phyloP scores from a whole-genome alignment of 2,797 vertebrate genomes.

The Molossus alvarezi region DNA sequence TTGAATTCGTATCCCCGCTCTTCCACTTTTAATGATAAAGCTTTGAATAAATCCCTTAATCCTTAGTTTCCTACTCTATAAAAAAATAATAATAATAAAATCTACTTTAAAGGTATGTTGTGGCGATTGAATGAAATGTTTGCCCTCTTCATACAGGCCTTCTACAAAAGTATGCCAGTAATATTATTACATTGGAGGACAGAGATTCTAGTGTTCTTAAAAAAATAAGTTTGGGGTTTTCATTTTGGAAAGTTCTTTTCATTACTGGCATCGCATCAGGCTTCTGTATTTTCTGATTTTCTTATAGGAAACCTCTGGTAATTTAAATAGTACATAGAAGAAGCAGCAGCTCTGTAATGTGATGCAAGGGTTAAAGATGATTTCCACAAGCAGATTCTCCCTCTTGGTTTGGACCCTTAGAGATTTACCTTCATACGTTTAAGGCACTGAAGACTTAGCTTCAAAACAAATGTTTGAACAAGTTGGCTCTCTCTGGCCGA shows the following conservation, averaged over 20 bases:
- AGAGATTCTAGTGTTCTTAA: constrained; percentile 11
- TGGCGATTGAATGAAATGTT: constrained; percentile 34
- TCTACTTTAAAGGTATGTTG: neutral
- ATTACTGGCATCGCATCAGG: neutral
- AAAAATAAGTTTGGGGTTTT: constrained; percentile 10
- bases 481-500: neutral
- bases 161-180: neutral
- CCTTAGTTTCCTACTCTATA: constrained; percentile 12
- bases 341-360: neutral
- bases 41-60: neutral
- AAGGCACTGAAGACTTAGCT: neutral
- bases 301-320: neutral
- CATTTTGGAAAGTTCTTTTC: constrained; percentile 46
- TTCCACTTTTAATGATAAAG: neutral
- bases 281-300: constrained; percentile 35
- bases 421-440: neutral
- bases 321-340: neutral
- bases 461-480: constrained; percentile 37
- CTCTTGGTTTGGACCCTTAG: neutral
- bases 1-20: neutral
- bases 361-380: neutral
- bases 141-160: neutral
- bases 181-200: neutral
- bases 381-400: neutral
- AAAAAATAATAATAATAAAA: constrained; percentile 52